Evolutionary conservation across 2,888 invertebrate species (phyloP), one percentile per base, ranked within the genome.

Genomic region (Eilema griseolum): DNA sequence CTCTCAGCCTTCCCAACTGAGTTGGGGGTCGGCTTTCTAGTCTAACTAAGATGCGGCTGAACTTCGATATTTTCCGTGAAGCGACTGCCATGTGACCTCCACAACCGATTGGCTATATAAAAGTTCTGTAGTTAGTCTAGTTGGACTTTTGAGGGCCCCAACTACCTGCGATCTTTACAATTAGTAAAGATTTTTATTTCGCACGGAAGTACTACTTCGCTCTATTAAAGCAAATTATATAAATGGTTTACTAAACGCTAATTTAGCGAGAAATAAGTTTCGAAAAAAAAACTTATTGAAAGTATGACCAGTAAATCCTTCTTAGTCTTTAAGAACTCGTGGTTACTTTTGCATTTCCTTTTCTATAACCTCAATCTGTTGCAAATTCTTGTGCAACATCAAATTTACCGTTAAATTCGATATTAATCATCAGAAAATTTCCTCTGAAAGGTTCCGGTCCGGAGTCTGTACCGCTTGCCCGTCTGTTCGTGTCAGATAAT

Each of bases 361-460:
- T 20, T 28, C 24, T 61, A 16, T 33, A 33, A 31, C 33, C 28
- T 52, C 52, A 37, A 59, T 66, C 20, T 37, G 16, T 66, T 66
- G 68, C 62, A 57, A 68, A 68, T 52, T 26, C 33, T 37, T 62
- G 62, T 57, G 68, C 31, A 68, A 62, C 26, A 59, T 61, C 14
- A 10, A 61, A 31, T 66, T 61, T 67, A 52, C 67, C 52, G 52
- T 61, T 67, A 46, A 57, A 56, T 52, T 33, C 24, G 23, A 52
- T 31, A 61, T 61, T 67, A 52, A 61, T 46, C 61, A 61, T 67
- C 52, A 52, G 41, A 57, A 66, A 31, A 52, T 31, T 31, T 61
- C 28, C 28, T 52, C 46, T 46, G 31, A 10, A 5, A 31, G 10
- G 46, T 67, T 67, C 26, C 3, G 10, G 46, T 67, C 61, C 26